Base-by-base conservation (phyloP, 2,113 vertebrate species). In the Platycercus adscitus region DNA sequence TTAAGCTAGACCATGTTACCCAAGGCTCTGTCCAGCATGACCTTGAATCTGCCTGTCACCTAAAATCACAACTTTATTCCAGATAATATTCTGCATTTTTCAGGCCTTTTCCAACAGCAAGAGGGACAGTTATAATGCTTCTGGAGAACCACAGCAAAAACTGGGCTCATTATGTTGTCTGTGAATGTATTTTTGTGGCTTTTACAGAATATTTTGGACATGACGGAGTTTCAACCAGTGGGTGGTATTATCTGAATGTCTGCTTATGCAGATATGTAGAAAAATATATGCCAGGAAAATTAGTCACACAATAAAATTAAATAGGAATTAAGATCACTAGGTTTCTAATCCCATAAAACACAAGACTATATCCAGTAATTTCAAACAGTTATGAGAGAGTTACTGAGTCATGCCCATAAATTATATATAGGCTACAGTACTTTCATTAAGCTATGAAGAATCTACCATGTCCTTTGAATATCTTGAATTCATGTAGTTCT, bases 381-480 rank as follows among this genome's bases (percentile, higher is more conserved):
- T 91, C 64, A 78, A 60, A 56, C 41, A 83, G 49, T 55, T 88
- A 56, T 21, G 55, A 56, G 8, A 55, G 18, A 56, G 55, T 56
- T 56, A n/a, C 79, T 86, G 92, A 93, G 46, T 92, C 71, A 92
- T 77, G 41, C 37, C 65, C n/a, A 60, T 63, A 88, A 90, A 88
- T 93, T 89, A 81, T 31, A 76, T 15, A 66, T 12, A 80, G 49
- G 46, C 37, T 91, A 44, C 24, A 77, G 52, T 11, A 5, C 37
- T 70, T 88, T 20, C 56, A n/a, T 43, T 61, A 63, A 91, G 29
- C 70, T 66, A 11, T 28, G 25, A 23, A 61, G n/a, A 77, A 64
- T 52, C 44, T 73, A 17, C 26, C 21, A 35, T 7, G 7, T 49
- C 50, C 58, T 76, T 52, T 65, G 73, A 79, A 7, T 35, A 29